Evolutionary conservation across 1,140 invertebrate species (phyloP).

Genomic region (Ooceraea biroi): DNA sequence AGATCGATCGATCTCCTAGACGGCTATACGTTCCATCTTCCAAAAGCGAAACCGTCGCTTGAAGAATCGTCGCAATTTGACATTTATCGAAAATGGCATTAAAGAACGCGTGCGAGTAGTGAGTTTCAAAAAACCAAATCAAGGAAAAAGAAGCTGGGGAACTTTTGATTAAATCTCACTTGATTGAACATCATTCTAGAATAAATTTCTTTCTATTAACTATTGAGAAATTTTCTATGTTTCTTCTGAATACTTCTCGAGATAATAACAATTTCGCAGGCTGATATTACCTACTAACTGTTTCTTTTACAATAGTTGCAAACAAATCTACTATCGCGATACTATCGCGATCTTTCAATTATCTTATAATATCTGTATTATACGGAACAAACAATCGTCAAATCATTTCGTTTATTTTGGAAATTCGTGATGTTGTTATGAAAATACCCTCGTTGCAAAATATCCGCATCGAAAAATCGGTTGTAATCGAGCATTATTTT

Average conservation of each 20-base stretch:
- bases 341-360: too few species aligned
- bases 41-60: conserved; percentile 12
- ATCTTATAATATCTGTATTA: too few species aligned
- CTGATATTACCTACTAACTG: too few species aligned
- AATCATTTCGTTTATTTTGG: too few species aligned
- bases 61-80: conserved; percentile 14
- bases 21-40: conserved; percentile 25
- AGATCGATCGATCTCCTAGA: conserved; percentile 49
- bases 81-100: conserved; percentile 34
- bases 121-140: neutral
- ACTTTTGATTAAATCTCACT: neutral
- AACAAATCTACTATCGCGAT: neutral
- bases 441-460: neutral
- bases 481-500: neutral
- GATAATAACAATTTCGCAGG: too few species aligned
- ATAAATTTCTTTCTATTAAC: neutral
- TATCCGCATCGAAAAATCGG: neutral
- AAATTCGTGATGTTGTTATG: too few species aligned
- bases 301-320: neutral
- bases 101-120: conserved; percentile 2
- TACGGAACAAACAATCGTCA: too few species aligned
- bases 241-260: neutral
- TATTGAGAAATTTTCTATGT: conserved; percentile 10
- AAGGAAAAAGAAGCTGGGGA: neutral
- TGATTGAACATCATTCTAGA: neutral